Evolutionary conservation across 2,797 vertebrate genomes (phyloP).

Genomic region (Crax fasciolata): DNA sequence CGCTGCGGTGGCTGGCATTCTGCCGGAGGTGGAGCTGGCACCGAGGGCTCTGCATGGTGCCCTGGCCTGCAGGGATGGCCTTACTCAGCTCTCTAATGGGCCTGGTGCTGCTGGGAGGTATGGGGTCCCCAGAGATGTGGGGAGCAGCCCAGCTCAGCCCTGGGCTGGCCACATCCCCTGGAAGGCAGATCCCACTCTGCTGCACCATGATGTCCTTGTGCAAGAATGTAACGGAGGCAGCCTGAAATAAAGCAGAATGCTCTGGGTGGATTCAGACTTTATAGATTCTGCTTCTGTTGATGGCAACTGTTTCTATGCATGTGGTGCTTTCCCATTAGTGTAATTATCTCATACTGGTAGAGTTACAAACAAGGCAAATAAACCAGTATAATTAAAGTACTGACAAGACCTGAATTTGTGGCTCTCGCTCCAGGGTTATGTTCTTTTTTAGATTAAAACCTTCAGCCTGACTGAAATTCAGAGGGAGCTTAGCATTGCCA

Average conservation of each 20-base stretch:
- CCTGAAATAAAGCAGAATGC: neutral
- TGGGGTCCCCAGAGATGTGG: neutral
- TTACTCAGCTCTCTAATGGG: neutral
- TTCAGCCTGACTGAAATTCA: neutral
- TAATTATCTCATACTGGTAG: slow-evolving; percentile 18
- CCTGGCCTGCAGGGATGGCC: neutral
- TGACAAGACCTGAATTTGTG: neutral
- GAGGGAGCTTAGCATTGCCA: neutral
- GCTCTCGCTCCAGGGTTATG: neutral
- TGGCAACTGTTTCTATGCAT: neutral
- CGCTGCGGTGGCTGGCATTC: neutral
- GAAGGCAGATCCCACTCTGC: neutral
- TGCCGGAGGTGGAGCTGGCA: neutral
- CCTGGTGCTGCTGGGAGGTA: neutral
- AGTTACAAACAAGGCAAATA: slow-evolving; percentile 26
- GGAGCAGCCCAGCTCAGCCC: neutral
- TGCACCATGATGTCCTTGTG: neutral
- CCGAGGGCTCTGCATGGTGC: neutral
- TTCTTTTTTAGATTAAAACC: neutral
- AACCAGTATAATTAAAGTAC: neutral
- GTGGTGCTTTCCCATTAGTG: neutral
- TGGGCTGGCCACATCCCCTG: neutral
- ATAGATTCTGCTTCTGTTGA: neutral
- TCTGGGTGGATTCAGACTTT: neutral
- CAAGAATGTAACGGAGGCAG: neutral